Evolutionary conservation across 2,113 vertebrate genomes (phyloP).

Genomic region (Cyanoderma ruficeps): DNA sequence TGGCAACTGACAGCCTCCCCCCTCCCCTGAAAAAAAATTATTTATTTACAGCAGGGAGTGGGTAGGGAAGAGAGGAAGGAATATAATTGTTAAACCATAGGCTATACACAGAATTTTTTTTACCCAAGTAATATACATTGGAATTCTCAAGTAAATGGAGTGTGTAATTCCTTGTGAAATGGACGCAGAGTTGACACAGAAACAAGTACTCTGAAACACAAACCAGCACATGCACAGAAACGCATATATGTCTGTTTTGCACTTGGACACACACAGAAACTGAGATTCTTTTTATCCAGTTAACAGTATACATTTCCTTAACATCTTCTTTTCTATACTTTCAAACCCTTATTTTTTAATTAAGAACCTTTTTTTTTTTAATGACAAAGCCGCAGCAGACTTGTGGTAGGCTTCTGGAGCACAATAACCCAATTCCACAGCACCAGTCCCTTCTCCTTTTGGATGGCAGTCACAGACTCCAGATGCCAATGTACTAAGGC

Average conservation of each 20-base stretch:
- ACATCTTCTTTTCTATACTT: slow-evolving; percentile 8
- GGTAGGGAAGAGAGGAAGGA: not conserved
- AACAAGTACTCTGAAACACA: slow-evolving; percentile 11
- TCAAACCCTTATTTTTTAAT: not conserved
- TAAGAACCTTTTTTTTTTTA: not conserved
- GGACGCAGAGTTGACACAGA: slow-evolving; percentile 24
- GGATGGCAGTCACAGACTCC: slow-evolving; percentile 11
- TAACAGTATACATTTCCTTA: not conserved
- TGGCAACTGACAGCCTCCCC: not conserved
- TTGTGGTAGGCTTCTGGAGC: slow-evolving; percentile 8
- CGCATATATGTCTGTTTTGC: not conserved
- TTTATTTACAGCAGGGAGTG: not conserved
- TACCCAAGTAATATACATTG: slow-evolving; percentile 40
- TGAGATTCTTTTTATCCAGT: not conserved
- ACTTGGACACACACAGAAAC: not conserved
- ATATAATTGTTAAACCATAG: slow-evolving; percentile 59
- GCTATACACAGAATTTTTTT: not conserved
- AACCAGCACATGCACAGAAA: not conserved
- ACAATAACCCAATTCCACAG: not conserved
- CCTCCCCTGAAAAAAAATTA: not conserved
- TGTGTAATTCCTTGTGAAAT: slow-evolving; percentile 55
- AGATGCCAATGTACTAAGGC: slow-evolving; percentile 40
- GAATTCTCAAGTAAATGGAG: slow-evolving; percentile 60
- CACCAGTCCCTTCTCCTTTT: slow-evolving; percentile 3
- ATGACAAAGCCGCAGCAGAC: not conserved